These are phyloP conservation scores for Keiferia lycopersicella DNA, from an alignment of 2,888 invertebrate genomes.

Conservation along the genomic window DNA sequence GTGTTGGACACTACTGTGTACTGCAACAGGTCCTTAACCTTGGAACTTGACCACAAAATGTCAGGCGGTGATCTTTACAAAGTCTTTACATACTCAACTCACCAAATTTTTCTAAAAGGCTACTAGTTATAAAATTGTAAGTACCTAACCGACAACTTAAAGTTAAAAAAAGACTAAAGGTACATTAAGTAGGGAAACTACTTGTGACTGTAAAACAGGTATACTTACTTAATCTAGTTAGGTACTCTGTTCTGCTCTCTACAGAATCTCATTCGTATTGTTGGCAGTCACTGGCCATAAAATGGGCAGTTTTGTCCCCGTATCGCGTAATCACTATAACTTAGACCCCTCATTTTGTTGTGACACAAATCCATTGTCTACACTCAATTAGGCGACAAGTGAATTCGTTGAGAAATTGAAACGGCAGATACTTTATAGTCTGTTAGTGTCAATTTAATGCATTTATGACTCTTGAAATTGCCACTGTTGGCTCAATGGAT, in stretches of 20 bases:
- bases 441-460: constrained; percentile 15
- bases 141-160: too few relatives aligned
- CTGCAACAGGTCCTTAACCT: constrained; percentile 3
- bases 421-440: neutral
- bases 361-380: constrained; percentile 23
- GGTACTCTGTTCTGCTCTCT: neutral
- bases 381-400: constrained; percentile 23
- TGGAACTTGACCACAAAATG: neutral
- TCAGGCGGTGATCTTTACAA: neutral
- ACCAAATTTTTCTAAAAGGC: too few relatives aligned
- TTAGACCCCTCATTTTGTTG: constrained; percentile 26
- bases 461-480: neutral
- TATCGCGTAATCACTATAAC: constrained; percentile 22
- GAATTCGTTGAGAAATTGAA: constrained; percentile 23
- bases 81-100: neutral
- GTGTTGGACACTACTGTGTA: neutral
- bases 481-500: neutral
- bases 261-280: constrained; percentile 31
- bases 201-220: too few relatives aligned
- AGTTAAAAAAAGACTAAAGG: too few relatives aligned
- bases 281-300: constrained; percentile 51
- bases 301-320: constrained; percentile 48
- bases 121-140: too few relatives aligned
- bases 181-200: too few relatives aligned
- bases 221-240: neutral